A percentile compares a stretch with the other conserved stretches of the same genome.
Evolutionary conservation across 2,888 invertebrate species (phyloP).

Genomic region (Cryptocephalus moraei): DNA sequence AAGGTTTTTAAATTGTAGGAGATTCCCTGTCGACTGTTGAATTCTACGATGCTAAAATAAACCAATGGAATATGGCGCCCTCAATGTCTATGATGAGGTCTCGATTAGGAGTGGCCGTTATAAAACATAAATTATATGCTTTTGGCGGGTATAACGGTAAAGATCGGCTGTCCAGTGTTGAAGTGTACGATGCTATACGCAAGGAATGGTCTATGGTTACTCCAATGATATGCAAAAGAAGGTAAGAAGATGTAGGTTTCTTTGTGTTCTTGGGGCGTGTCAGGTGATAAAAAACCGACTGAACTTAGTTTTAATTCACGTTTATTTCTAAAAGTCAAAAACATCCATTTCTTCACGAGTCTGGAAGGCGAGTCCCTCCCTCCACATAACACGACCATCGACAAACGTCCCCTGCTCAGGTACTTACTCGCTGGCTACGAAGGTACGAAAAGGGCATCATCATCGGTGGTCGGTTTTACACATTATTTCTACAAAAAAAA

Average conservation of each 20-base stretch:
- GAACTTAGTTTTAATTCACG: too few relatives aligned
- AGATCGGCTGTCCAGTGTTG: constrained; percentile 72
- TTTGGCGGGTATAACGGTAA: constrained; percentile 80
- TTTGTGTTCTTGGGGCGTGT: too few relatives aligned
- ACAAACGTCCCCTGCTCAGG: too few relatives aligned
- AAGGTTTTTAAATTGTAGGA: constrained; percentile 33
- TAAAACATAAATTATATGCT: constrained; percentile 66
- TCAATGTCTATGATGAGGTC: constrained; percentile 79
- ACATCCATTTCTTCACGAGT: too few relatives aligned
- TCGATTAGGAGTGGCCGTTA: constrained; percentile 74
- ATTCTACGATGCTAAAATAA: constrained; percentile 62
- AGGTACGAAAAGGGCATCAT: too few relatives aligned
- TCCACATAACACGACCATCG: too few relatives aligned
- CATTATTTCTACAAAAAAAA: too few relatives aligned
- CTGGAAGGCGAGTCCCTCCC: too few relatives aligned
- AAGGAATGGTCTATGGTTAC: constrained; percentile 68
- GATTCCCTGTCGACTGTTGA: constrained; percentile 79
- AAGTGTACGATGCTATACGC: constrained; percentile 67
- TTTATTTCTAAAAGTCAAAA: too few relatives aligned
- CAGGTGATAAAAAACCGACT: too few relatives aligned
- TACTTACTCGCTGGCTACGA: too few relatives aligned
- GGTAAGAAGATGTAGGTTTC: constrained; percentile 43
- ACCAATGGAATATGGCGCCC: constrained; percentile 66
- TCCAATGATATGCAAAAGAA: constrained; percentile 70
- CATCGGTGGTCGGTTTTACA: too few relatives aligned